Conservation (phyloP, 2,888 invertebrate genomes). For the Hylaea fasciaria region DNA sequence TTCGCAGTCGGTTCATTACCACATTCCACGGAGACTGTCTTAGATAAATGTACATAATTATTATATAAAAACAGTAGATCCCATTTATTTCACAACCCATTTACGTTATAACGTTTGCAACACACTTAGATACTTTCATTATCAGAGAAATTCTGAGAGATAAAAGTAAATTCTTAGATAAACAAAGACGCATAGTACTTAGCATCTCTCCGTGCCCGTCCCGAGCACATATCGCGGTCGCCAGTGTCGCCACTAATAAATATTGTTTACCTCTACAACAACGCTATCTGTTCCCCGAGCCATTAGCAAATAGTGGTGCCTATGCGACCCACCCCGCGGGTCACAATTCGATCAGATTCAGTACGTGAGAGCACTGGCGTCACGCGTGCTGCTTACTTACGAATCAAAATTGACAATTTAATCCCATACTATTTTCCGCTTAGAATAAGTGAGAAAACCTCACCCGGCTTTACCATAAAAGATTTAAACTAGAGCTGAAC, state of each 20-base stretch:
- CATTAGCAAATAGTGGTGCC: conserved; percentile 38
- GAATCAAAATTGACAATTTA: too few relatives aligned
- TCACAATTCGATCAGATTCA: conserved; percentile 37
- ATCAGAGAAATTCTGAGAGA: not conserved
- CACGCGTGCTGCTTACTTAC: not conserved
- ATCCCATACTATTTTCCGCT: too few relatives aligned
- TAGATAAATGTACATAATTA: too few relatives aligned
- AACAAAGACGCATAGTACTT: not conserved
- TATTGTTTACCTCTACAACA: conserved; percentile 26
- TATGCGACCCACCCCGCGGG: conserved; percentile 32
- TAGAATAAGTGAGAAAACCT: too few relatives aligned
- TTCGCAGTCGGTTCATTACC: too few relatives aligned
- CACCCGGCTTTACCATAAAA: too few relatives aligned
- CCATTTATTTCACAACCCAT: too few relatives aligned
- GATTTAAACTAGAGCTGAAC: too few relatives aligned
- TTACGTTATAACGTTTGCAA: too few relatives aligned
- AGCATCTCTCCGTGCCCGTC: not conserved
- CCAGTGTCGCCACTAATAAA: not conserved
- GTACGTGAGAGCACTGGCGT: not conserved
- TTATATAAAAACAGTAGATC: too few relatives aligned
- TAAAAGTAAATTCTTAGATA: conserved; percentile 5
- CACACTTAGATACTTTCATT: not conserved
- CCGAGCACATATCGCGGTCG: not conserved
- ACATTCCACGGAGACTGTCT: too few relatives aligned
- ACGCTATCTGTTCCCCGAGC: conserved; percentile 34